Evolutionary conservation across 2,113 vertebrate species (phyloP).

Genomic region (Anguilla japonica): DNA sequence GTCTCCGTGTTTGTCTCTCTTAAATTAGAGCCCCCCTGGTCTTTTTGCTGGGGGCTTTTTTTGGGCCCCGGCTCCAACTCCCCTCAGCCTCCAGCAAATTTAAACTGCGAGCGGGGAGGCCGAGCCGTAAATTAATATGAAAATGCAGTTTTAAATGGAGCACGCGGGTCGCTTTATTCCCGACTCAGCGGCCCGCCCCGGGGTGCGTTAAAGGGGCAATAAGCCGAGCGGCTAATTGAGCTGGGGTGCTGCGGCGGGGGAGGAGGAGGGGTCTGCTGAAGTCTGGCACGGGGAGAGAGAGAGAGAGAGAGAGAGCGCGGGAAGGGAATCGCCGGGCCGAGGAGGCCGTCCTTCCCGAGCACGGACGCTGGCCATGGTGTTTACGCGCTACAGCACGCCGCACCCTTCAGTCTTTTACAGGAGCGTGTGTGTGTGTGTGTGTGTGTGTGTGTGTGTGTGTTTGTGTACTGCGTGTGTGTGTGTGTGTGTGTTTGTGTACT

Average conservation of each 20-base stretch:
- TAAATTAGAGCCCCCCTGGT: not conserved
- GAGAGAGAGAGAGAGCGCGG: too few relatives aligned
- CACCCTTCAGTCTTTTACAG: too few relatives aligned
- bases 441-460: too few relatives aligned
- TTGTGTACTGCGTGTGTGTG: too few relatives aligned
- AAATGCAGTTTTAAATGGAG: conserved; percentile 1
- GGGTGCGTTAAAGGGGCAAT: not conserved
- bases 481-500: too few relatives aligned
- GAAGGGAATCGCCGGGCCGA: not conserved
- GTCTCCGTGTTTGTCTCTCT: not conserved
- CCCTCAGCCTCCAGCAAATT: not conserved
- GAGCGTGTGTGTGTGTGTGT: too few relatives aligned
- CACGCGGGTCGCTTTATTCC: not conserved
- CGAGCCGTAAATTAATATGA: conserved; percentile 10
- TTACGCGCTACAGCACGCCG: not conserved
- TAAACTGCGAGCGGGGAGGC: not conserved
- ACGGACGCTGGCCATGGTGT: not conserved
- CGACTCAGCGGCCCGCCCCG: not conserved
- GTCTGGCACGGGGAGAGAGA: not conserved
- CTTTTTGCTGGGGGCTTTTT: not conserved
- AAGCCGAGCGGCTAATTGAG: not conserved
- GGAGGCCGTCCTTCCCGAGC: not conserved
- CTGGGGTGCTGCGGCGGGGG: not conserved
- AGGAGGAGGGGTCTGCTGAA: not conserved
- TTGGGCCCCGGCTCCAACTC: not conserved